Percentiles rank a stretch among this genome's conserved stretches.
Conservation (phyloP, 1,140 invertebrate genomes). For the Papilio helenus region DNA sequence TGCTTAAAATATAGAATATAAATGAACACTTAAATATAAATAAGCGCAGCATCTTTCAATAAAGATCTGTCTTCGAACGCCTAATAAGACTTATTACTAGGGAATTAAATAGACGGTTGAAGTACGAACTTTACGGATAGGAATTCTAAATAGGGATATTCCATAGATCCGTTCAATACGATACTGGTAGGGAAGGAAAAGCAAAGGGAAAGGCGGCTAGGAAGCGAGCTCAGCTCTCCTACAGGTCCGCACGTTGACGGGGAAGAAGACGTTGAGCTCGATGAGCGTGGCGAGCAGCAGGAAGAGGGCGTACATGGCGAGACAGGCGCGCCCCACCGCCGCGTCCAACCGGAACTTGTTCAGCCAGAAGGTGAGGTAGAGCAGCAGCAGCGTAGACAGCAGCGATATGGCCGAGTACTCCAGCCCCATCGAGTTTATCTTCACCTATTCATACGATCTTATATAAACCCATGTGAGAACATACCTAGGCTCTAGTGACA, state of each 20-base stretch:
- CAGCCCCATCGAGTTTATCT: constrained; percentile 91
- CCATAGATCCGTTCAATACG: constrained; percentile 1
- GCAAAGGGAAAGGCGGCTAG: constrained; percentile 48
- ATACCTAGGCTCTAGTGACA: constrained; percentile 13
- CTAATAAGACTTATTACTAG: constrained; percentile 14
- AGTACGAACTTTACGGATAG: constrained; percentile 26
- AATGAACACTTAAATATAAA: constrained; percentile 25
- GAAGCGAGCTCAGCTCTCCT: constrained; percentile 72
- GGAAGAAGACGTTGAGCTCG: constrained; percentile 95
- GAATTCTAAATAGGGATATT: constrained; percentile 3
- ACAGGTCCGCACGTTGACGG: constrained; percentile 93
- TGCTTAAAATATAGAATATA: constrained; percentile 16
- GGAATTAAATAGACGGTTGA: constrained; percentile 6
- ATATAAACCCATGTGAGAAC: constrained; percentile 24
- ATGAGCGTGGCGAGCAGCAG: constrained; percentile 92
- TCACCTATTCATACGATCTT: constrained; percentile 72
- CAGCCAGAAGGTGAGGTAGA: constrained; percentile 90
- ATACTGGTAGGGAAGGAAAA: background rate
- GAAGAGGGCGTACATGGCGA: constrained; percentile 92
- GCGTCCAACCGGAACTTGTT: constrained; percentile 93
- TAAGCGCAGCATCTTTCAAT: background rate
- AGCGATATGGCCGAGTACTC: constrained; percentile 93
- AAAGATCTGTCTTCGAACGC: background rate
- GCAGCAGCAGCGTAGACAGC: constrained; percentile 90
- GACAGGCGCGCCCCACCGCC: constrained; percentile 90